Conservation (phyloP, 2,888 invertebrate species). For the Eupithecia inturbata region DNA sequence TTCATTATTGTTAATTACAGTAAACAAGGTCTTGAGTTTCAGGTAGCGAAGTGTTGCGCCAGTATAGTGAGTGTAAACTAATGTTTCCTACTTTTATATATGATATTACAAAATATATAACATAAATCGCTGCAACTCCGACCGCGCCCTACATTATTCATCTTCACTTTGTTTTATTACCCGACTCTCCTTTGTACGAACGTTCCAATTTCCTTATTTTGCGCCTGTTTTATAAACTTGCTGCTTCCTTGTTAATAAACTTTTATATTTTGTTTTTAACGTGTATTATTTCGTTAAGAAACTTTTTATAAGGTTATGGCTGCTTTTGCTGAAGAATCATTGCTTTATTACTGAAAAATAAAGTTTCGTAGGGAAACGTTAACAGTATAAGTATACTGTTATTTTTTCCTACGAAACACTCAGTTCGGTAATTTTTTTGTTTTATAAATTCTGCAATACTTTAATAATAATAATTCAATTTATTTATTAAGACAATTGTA, state of each 20-base stretch:
- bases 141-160: constrained; percentile 31
- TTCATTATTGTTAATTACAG: not conserved
- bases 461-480: too few relatives aligned
- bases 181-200: constrained; percentile 35
- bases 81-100: not conserved
- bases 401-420: too few relatives aligned
- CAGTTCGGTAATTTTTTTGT: not conserved
- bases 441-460: not conserved
- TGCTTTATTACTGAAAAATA: not conserved
- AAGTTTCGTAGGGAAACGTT: not conserved
- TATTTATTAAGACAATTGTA: too few relatives aligned
- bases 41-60: not conserved
- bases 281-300: not conserved
- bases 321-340: not conserved
- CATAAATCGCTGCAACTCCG: constrained; percentile 9
- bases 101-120: not conserved
- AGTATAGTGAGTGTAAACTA: not conserved
- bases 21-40: not conserved
- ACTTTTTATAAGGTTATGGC: not conserved
- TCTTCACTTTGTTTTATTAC: constrained; percentile 35
- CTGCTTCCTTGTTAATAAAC: constrained; percentile 4
- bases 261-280: constrained; percentile 9
- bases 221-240: constrained; percentile 7
- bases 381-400: too few relatives aligned
- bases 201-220: constrained; percentile 39